These are phyloP conservation scores for Limnephilus rhombicus DNA, from an alignment of 2,888 invertebrate species.

Conservation along the genomic window DNA sequence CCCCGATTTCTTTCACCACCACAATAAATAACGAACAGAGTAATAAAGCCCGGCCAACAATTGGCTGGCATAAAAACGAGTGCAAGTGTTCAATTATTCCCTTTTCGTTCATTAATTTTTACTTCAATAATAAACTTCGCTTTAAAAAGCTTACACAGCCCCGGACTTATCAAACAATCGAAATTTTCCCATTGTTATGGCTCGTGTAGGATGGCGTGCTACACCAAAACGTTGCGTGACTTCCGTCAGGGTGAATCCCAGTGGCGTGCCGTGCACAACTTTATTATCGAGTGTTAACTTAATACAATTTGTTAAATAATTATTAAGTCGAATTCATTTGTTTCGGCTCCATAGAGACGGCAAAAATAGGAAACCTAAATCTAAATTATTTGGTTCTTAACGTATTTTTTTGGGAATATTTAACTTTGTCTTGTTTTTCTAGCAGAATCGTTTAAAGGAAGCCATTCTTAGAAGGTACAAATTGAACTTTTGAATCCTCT, in stretches of 20 bases:
- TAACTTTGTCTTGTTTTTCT: no score
- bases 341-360: neutral
- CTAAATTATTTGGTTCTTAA: no score
- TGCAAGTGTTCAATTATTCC: slow-evolving; percentile 1
- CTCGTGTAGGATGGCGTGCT: slow-evolving; percentile 10
- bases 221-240: slow-evolving; percentile 25
- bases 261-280: neutral
- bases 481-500: no score
- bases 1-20: neutral
- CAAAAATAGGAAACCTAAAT: neutral
- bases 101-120: neutral
- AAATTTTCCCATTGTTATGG: slow-evolving; percentile 16
- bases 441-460: no score
- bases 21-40: neutral
- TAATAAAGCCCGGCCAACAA: neutral
- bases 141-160: neutral
- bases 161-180: slow-evolving; percentile 11
- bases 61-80: neutral
- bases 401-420: no score
- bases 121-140: slow-evolving; percentile 4
- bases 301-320: neutral
- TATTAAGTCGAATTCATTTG: neutral
- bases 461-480: no score
- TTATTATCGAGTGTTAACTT: neutral
- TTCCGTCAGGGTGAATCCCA: neutral